phyloP scores from a whole-genome alignment of 2,797 vertebrate species.

The Steatocranus sp. region DNA sequence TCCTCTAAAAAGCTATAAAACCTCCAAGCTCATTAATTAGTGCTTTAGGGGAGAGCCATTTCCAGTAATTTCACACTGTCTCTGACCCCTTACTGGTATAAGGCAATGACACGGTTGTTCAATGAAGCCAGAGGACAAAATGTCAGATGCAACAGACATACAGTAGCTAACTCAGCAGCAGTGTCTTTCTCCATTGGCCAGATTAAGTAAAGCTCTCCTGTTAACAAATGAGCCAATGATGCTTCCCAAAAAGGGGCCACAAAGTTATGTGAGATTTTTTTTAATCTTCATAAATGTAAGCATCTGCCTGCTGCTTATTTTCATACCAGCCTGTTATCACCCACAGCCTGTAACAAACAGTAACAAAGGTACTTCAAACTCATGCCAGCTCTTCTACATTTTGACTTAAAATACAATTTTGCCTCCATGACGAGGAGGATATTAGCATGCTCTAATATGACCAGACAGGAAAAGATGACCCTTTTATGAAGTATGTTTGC shows the following conservation, averaged over 20 bases:
- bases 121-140: conserved; percentile 67
- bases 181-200: background rate
- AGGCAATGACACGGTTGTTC: conserved; percentile 58
- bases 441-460: conserved; percentile 6
- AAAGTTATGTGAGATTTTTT: background rate
- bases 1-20: conserved; percentile 63
- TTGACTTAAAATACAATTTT: background rate
- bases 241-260: background rate
- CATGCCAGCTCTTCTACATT: background rate
- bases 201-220: background rate
- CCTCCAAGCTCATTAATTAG: conserved; percentile 67
- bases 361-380: background rate
- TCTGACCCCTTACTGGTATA: conserved; percentile 67
- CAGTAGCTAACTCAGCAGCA: conserved; percentile 8
- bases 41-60: conserved; percentile 60
- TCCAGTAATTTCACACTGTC: conserved; percentile 71
- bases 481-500: background rate
- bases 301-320: background rate
- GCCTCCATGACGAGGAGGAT: background rate
- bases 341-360: background rate
- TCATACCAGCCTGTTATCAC: background rate
- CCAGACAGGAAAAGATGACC: background rate
- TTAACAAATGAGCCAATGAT: background rate
- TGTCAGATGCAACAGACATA: conserved; percentile 42
- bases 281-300: background rate